Conservation (phyloP, 2,113 vertebrate species). For the Hippocampus abdominalis region DNA sequence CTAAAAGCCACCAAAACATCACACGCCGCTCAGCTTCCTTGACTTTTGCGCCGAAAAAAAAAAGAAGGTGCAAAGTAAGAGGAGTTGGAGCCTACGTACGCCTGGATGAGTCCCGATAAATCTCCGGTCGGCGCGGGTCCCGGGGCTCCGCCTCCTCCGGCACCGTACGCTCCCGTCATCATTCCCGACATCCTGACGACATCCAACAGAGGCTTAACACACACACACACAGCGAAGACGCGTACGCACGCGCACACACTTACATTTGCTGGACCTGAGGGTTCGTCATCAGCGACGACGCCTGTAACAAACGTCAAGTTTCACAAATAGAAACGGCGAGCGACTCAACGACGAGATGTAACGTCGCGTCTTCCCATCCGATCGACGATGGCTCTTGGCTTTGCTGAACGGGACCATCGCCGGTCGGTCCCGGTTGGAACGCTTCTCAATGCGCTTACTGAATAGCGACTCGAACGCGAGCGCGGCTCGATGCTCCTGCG, state of each 20-base stretch:
- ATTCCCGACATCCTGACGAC: conserved; percentile 87
- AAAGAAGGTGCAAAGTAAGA: too few relatives aligned
- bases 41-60: too few relatives aligned
- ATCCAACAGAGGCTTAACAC: background rate
- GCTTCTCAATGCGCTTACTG: too few relatives aligned
- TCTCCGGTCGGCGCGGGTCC: conserved; percentile 74
- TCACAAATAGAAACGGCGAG: too few relatives aligned
- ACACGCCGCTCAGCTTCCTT: background rate
- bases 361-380: too few relatives aligned
- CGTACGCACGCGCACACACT: conserved; percentile 71
- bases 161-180: conserved; percentile 84
- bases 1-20: conserved; percentile 48
- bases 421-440: too few relatives aligned
- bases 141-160: conserved; percentile 29
- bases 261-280: conserved; percentile 94
- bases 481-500: too few relatives aligned
- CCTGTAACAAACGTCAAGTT: conserved; percentile 63
- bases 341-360: too few relatives aligned
- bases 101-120: conserved; percentile 91
- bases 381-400: too few relatives aligned
- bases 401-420: too few relatives aligned
- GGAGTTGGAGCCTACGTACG: conserved; percentile 72
- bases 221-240: background rate
- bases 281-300: conserved; percentile 91
- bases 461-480: too few relatives aligned